A percentile compares a stretch with the other conserved stretches of the same genome.
Evolutionary conservation across 2,888 invertebrate genomes (phyloP).

Genomic region (Polydrusus cervinus): DNA sequence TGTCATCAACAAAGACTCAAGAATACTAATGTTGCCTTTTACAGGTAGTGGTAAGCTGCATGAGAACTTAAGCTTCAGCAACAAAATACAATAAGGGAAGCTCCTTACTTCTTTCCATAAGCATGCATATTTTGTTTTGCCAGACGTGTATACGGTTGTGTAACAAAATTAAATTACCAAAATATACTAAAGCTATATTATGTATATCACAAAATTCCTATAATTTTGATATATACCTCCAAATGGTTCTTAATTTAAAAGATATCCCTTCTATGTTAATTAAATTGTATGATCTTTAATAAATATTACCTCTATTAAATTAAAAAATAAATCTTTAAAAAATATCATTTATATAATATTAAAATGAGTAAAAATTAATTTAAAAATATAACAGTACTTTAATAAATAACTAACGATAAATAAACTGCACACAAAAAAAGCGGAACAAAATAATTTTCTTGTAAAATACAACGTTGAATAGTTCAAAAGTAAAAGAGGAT

Average conservation of each 20-base stretch:
- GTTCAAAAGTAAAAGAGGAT: too few relatives aligned
- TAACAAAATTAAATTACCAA: background rate
- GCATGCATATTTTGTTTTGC: too few relatives aligned
- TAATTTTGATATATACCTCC: slow-evolving; percentile 31
- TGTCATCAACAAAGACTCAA: too few relatives aligned
- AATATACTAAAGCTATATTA: slow-evolving; percentile 3
- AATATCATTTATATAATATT: slow-evolving; percentile 20
- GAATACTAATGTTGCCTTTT: too few relatives aligned
- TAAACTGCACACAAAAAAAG: slow-evolving; percentile 54
- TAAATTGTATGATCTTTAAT: slow-evolving; percentile 22
- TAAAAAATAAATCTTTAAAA: slow-evolving; percentile 26
- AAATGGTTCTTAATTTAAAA: slow-evolving; percentile 5
- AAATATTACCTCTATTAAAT: slow-evolving; percentile 30
- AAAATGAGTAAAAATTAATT: slow-evolving; percentile 32
- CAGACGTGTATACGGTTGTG: too few relatives aligned
- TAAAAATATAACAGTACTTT: slow-evolving; percentile 25
- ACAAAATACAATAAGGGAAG: too few relatives aligned
- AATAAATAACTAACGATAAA: slow-evolving; percentile 57
- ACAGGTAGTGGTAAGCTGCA: too few relatives aligned
- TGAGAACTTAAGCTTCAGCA: too few relatives aligned
- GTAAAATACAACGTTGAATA: too few relatives aligned
- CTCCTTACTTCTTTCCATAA: too few relatives aligned
- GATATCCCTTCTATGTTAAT: slow-evolving; percentile 15
- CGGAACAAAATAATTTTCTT: too few relatives aligned
- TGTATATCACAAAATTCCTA: slow-evolving; percentile 38